Base-by-base conservation (phyloP, 2,113 vertebrate genomes). In the Tenrec ecaudatus region DNA sequence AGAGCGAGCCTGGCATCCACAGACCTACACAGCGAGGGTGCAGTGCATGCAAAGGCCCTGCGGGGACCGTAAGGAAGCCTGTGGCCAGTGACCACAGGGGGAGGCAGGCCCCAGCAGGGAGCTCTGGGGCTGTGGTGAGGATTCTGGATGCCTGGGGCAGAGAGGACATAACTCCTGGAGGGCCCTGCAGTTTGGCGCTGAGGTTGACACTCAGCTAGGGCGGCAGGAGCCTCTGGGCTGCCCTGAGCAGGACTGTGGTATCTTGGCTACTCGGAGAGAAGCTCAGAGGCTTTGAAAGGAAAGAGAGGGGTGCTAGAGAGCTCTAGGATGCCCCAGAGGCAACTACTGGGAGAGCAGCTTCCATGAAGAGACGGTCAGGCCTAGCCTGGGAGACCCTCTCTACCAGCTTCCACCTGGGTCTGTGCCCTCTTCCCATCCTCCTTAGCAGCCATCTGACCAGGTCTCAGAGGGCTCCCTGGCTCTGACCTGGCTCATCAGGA, bases 401-500 rank as follows among this genome's bases (percentile, higher is more conserved):
- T 15, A 1, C 4, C 64, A 43, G 2, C 10, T 27, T 40, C 29
- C 33, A 66, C 27, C 69, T 29, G 14, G 6, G 53, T 36, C 2
- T 3, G 3, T 82, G 47, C 22, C 6, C 10, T 2, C 62, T 4
- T 25, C 3, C 20, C 3, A 2, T 16, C 29, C 40, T 47, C 77
- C 47, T 82, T 40, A 40, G 76, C 9, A 81, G 64, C 38, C 38
- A 69, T 23, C 66, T 23, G 29, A 29, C 7, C 25, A 36, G 3
- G 29, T 64, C 3, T 16, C 2, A 12, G 38, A 69, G 27, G 57
- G 40, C 3, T 6, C 3, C 0, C 93, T 95, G 92, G 95, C 95
- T 97, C 95, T 7, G 84, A 66, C 93, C 93, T 91, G 77, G 76
- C 69, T 68, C 47, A 11, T 66, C 33, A 36, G 58, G 53, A 92